phyloP scores from a whole-genome alignment of 1,140 invertebrate genomes.

The Drosophila bocki region DNA sequence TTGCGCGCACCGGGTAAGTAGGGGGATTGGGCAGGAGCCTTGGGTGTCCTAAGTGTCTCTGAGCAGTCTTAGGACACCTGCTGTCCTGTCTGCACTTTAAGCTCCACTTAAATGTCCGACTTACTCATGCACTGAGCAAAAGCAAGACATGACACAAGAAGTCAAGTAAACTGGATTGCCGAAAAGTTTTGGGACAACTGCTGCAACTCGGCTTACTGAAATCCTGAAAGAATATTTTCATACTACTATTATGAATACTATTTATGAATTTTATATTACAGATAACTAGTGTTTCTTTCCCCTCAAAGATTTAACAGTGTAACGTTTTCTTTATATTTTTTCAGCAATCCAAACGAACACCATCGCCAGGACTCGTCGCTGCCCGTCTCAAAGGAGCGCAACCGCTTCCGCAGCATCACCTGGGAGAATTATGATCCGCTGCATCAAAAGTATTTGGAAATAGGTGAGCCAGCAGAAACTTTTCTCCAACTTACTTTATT shows the following conservation, averaged over 20 bases:
- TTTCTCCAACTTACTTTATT: constrained; percentile 4
- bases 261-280: neutral
- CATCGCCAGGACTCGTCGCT: constrained; percentile 90
- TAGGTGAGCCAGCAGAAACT: constrained; percentile 89
- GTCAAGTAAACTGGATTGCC: neutral
- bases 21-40: constrained; percentile 3
- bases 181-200: neutral
- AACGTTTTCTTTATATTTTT: constrained; percentile 27
- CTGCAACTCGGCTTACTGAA: too few species aligned
- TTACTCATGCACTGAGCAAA: constrained; percentile 22
- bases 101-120: constrained; percentile 28
- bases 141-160: neutral
- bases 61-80: constrained; percentile 53
- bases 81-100: constrained; percentile 36
- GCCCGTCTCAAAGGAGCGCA: constrained; percentile 92
- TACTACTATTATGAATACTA: too few species aligned
- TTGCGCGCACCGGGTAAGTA: constrained; percentile 97
- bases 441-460: constrained; percentile 96
- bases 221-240: too few species aligned
- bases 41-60: constrained; percentile 22
- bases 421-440: constrained; percentile 97
- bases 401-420: constrained; percentile 91
- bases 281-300: neutral
- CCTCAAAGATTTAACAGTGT: neutral
- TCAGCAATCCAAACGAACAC: constrained; percentile 95